Evolutionary conservation across 2,113 vertebrate genomes (phyloP).

Genomic region (Oncorhynchus kisutch): DNA sequence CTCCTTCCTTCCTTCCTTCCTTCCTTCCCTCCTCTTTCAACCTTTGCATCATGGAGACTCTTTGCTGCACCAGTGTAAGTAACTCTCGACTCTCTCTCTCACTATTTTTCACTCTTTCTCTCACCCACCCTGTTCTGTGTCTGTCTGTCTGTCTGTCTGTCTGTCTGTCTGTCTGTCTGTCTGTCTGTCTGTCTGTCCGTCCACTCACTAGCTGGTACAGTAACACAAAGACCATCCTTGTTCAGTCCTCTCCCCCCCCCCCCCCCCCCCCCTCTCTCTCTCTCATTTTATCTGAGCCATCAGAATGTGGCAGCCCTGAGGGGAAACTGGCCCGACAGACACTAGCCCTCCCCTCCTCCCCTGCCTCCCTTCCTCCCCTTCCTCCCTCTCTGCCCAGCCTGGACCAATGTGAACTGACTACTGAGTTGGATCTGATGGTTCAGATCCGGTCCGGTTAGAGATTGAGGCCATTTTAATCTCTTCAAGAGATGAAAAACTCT

Average conservation of each 20-base stretch:
- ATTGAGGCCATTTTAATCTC: not conserved
- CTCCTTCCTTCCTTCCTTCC: too few species aligned
- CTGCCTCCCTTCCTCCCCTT: not conserved
- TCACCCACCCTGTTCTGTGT: not conserved
- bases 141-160: constrained; percentile 29
- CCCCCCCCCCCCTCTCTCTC: not conserved
- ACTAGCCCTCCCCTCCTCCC: too few species aligned
- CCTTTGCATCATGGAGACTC: constrained; percentile 93
- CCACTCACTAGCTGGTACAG: constrained; percentile 49
- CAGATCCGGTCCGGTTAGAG: not conserved
- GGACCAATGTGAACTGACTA: not conserved
- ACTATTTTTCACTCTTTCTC: not conserved
- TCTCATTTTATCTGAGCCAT: not conserved
- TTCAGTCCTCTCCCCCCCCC: not conserved
- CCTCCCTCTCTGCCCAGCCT: not conserved
- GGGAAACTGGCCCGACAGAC: not conserved
- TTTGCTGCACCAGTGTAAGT: constrained; percentile 99
- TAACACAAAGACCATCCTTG: constrained; percentile 21
- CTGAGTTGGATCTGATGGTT: not conserved
- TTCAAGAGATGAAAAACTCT: not conserved
- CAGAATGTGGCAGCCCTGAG: constrained; percentile 3
- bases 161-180: constrained; percentile 26
- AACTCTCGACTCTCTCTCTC: constrained; percentile 66
- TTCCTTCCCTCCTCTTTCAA: constrained; percentile 52
- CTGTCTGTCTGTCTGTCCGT: constrained; percentile 26